Evolutionary conservation across 2,888 invertebrate genomes (phyloP), one percentile per base, ranked within the genome.

Genomic region (Camponotus fellah): DNA sequence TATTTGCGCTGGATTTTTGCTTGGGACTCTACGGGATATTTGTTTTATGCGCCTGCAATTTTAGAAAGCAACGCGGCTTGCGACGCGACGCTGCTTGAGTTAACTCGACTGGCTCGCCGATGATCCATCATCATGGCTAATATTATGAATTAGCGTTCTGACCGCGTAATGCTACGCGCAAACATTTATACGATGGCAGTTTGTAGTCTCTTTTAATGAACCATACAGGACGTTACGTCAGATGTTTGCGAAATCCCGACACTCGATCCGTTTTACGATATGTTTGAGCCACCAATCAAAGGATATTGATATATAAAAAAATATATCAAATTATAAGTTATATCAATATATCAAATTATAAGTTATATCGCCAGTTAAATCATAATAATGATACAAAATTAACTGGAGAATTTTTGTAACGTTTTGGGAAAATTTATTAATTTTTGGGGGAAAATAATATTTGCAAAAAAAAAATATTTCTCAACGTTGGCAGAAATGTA

Each of bases 71-170:
- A 56, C 14, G 26, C 74, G 43, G 26, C 53, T 49, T 53, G 34
- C n/a, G 9, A 56, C 40, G 77, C 53, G 53, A 37, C 14, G 64
- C 43, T 26, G 49, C 37, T 40, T 26, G 26, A 53, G 76, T 76
- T 76, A 77, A 69, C 69, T 68, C 53, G 26, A 26, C 34, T n/a
- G 46, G 49, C 76, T 76, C 53, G 53, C 56, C 76, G 68, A 77
- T 69, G 68, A 68, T n/a, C 68, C 77, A 43, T 68, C 77, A 43
- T 68, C 77, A 26, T 14, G 53, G 56, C 77, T 77, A 77, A 77
- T 77, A 69, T 77, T 69, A 77, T 77, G 53, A 77, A 77, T 77
- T 77, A 77, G 69, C 77, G 71, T 21, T 8, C 40, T 66, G 65
- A n/a, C 21, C 40, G 40, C 40, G 43, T 21, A 65, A 65, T 40